Conservation (phyloP, 2,888 invertebrate genomes). For the Alviniconcha strummeri region DNA sequence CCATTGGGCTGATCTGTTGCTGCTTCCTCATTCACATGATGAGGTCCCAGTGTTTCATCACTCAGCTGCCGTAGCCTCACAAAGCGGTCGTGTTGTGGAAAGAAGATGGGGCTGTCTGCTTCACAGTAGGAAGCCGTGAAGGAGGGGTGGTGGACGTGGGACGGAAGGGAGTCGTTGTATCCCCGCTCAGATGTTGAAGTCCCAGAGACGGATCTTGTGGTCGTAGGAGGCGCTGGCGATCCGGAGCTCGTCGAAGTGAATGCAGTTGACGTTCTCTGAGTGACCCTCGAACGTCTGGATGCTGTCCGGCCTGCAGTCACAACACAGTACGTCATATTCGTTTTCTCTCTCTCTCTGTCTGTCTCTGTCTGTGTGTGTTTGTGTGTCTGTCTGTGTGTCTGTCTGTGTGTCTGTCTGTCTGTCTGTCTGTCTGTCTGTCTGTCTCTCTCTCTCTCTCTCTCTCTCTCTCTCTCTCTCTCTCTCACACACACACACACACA, state of each 20-base stretch:
- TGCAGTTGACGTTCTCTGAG: constrained; percentile 58
- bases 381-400: background rate
- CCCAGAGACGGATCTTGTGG: constrained; percentile 66
- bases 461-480: background rate
- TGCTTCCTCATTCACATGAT: no score
- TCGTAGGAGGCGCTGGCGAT: constrained; percentile 66
- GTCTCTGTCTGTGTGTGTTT: background rate
- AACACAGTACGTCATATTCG: background rate
- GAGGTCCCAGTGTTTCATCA: no score
- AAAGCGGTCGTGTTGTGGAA: no score
- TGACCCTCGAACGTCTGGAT: constrained; percentile 63
- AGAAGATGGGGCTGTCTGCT: no score
- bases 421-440: background rate
- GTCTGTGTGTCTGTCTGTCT: background rate
- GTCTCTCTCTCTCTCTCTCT: background rate
- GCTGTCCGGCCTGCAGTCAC: constrained; percentile 57
- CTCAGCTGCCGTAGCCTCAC: no score
- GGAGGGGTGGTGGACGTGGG: no score
- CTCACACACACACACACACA: background rate
- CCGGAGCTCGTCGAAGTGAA: constrained; percentile 63
- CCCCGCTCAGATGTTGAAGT: constrained; percentile 56
- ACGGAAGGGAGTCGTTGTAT: no score
- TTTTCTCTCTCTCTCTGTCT: background rate
- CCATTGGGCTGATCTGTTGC: no score
- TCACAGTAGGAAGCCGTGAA: no score